These are phyloP conservation scores for Trichogramma evanescens DNA, from an alignment of 2,888 invertebrate species.

Conservation along the genomic window DNA sequence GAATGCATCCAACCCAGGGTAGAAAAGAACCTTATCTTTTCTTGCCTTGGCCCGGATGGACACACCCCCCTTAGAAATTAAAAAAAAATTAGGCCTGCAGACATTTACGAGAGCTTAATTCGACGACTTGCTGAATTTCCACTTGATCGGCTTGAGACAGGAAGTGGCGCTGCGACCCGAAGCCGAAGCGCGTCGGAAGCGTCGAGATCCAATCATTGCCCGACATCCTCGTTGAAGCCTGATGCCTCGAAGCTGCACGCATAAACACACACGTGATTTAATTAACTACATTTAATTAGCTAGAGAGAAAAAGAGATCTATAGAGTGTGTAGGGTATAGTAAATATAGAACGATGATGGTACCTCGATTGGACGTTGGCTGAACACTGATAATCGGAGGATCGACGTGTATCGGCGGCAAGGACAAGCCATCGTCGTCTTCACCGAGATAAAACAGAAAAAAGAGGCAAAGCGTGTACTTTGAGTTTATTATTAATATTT, in stretches of 20 bases:
- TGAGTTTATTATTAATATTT: too few relatives aligned
- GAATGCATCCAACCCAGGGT: too few relatives aligned
- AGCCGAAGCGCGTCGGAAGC: slow-evolving; percentile 55
- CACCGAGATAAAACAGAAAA: too few relatives aligned
- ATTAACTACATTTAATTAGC: neutral
- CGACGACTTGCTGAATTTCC: slow-evolving; percentile 73
- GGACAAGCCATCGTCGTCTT: slow-evolving; percentile 11
- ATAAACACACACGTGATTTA: neutral
- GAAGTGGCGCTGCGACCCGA: slow-evolving; percentile 64
- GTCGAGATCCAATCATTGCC: slow-evolving; percentile 55
- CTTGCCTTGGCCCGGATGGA: too few relatives aligned
- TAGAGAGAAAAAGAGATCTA: slow-evolving; percentile 1
- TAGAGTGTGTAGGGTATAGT: too few relatives aligned
- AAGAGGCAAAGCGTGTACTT: too few relatives aligned
- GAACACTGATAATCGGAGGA: slow-evolving; percentile 27
- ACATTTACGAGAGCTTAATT: slow-evolving; percentile 61
- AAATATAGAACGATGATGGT: neutral
- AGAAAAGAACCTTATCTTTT: too few relatives aligned
- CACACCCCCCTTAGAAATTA: neutral
- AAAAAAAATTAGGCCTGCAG: neutral
- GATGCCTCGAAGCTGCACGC: neutral
- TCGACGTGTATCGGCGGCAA: slow-evolving; percentile 21
- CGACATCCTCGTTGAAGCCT: neutral
- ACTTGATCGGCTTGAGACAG: slow-evolving; percentile 62
- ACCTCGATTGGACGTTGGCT: slow-evolving; percentile 21